Base-by-base conservation (phyloP, 2,888 invertebrate genomes). In the Epinotia brunnichana region DNA sequence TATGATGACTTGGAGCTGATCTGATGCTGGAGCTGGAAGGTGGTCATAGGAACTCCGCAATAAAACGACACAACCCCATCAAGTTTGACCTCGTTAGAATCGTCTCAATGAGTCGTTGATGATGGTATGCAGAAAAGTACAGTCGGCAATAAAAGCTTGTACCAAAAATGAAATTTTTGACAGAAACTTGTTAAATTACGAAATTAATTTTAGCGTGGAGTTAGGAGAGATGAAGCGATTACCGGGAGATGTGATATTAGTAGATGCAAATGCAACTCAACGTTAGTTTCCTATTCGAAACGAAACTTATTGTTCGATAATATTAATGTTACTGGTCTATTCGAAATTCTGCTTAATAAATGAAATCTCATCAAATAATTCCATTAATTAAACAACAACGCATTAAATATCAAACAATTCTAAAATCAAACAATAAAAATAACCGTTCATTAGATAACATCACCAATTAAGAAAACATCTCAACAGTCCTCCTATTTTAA, bases 381-480 rank as follows among this genome's bases (percentile, higher is more conserved):
- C 63, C 63, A 51, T 39, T 60, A 70, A 70, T 59, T 64, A 66
- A 53, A 66, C 53, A 48, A 70, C 56, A 62, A 62, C 54, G 9
- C 17, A 54, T 59, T 56, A 69, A 51, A 21, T 48, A 54, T 24
- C 44, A 61, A 35, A 44, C 17, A 61, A 35, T 68, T 72, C 54
- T 39, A 62, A 68, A 68, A 62, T 61, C 61, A 57, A 68, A 51
- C 67, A 69, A 59, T 73, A 69, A 63, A 63, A 69, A 73, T 69
- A 69, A 59, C 57, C 56, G 41, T 69, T 70, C 21, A 74, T 68
- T 71, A 29, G 64, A 57, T 61, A 61, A 48, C 61, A 74, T 74
- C 63, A 64, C 70, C 67, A 74, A 76, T 76, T 74, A 74, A 57
- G 61, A 56, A 72, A 72, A 74, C 70, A 67, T 74, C 44, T 56